phyloP scores from a whole-genome alignment of 92 coral and sea anemone species.

The Porites divaricata region DNA sequence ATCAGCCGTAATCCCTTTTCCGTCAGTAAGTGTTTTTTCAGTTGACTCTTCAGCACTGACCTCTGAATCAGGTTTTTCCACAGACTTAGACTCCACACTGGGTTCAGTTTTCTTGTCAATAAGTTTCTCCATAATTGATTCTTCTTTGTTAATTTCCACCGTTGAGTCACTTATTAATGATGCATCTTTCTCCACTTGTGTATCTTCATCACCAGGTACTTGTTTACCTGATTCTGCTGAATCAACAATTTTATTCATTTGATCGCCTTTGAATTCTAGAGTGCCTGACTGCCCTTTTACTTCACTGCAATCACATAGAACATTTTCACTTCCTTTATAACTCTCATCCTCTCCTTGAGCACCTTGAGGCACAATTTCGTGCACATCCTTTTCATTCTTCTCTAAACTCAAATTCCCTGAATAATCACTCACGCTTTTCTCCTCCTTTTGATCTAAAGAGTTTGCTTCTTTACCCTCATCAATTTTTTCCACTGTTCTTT shows the following conservation, averaged over 20 bases:
- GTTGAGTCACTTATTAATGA: neutral
- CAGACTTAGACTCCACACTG: no score
- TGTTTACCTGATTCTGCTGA: neutral
- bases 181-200: neutral
- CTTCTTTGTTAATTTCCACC: neutral
- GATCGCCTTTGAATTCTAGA: neutral
- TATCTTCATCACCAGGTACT: neutral
- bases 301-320: neutral
- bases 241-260: neutral
- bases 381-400: neutral
- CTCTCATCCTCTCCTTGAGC: neutral
- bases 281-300: neutral
- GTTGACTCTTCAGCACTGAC: conserved; percentile 2
- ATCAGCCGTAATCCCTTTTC: neutral
- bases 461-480: neutral
- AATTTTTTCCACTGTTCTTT: neutral
- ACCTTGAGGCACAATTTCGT: neutral
- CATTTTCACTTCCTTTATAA: neutral
- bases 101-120: no score
- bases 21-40: neutral
- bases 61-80: neutral
- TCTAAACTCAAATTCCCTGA: neutral
- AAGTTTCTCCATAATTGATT: neutral
- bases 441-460: neutral
- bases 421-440: neutral